Evolutionary conservation across 1,140 invertebrate genomes (phyloP), one percentile per base, ranked within the genome.

Genomic region (Drosophila miranda): DNA sequence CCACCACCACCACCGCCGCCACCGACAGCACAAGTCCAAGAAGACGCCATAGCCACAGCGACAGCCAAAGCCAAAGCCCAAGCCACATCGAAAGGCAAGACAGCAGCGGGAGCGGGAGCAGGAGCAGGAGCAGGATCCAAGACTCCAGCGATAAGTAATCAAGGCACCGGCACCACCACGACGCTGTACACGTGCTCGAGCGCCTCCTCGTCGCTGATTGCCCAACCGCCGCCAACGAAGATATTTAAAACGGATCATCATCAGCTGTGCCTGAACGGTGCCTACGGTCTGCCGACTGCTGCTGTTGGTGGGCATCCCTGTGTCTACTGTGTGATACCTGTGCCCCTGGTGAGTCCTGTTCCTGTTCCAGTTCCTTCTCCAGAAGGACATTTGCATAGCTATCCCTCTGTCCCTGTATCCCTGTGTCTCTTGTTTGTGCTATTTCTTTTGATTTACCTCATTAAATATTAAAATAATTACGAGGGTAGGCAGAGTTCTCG

Each of bases 191-290:
- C 87, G 62, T 90, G 88, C 72, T 82, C 86, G 19, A 86, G 68
- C 69, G 78, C 86, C 59, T 89, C 87, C 52, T 83, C 89, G 49
- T 89, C 89, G 51, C 52, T 90, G 60, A 70, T 90, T 82, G 83
- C 89, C 66, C 89, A 90, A 66, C 89, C 88, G 57, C 89, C 89
- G 58, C 88, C 89, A 86, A 89, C 78, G 44, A 90, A 90, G 74
- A 90, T 90, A 79, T 90, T 90, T 83, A 90, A 90, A 73, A 90
- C 88, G 88, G 89, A 90, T 90, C 89, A 90, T 77, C 64, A 68
- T 68, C 34, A 38, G 34, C 67, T 87, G 70, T 83, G 76, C 62
- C 75, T 89, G 55, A 90, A 81, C 81, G 60, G 81, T 62, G 73
- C 81, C 55, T 90, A 89, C 88, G 81, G 83, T 83, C 62, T 90